Percentiles rank a stretch among this genome's conserved stretches.
Conservation (phyloP, 35 echinoderm and acorn worm species). For the Lytechinus pictus region DNA sequence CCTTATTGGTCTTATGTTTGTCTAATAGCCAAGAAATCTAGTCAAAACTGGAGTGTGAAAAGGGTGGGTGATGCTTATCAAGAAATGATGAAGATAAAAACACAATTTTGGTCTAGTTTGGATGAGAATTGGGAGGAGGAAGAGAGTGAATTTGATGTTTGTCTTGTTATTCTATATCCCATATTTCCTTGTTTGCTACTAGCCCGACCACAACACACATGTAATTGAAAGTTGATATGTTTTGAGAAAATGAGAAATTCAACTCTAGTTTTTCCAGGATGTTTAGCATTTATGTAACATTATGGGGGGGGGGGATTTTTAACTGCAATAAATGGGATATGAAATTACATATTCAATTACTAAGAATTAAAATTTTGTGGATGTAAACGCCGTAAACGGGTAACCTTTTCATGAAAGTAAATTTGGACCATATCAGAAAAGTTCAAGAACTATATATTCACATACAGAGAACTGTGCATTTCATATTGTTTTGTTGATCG, state of each 20-base stretch:
- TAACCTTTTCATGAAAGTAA: too few species aligned
- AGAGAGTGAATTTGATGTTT: neutral
- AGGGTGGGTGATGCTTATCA: neutral
- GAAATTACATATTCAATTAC: too few species aligned
- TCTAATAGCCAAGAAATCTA: neutral
- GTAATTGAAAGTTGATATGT: neutral
- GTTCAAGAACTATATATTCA: too few species aligned
- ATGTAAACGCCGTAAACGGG: too few species aligned
- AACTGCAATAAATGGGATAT: too few species aligned
- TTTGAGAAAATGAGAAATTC: neutral
- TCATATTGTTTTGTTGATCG: too few species aligned
- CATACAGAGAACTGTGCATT: too few species aligned
- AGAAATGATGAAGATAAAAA: neutral
- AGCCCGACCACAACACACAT: neutral
- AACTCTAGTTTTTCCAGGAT: neutral
- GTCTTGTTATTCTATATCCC: neutral
- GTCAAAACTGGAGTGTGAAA: neutral
- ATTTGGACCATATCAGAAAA: too few species aligned
- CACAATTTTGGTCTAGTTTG: neutral
- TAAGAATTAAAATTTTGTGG: too few species aligned
- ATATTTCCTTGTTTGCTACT: constrained; percentile 24
- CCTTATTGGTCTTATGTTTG: neutral
- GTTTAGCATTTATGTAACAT: too few species aligned
- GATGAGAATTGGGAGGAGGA: constrained; percentile 7
- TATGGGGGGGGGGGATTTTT: too few species aligned